Conservation (phyloP, 1,140 invertebrate genomes). For the Arion vulgaris region DNA sequence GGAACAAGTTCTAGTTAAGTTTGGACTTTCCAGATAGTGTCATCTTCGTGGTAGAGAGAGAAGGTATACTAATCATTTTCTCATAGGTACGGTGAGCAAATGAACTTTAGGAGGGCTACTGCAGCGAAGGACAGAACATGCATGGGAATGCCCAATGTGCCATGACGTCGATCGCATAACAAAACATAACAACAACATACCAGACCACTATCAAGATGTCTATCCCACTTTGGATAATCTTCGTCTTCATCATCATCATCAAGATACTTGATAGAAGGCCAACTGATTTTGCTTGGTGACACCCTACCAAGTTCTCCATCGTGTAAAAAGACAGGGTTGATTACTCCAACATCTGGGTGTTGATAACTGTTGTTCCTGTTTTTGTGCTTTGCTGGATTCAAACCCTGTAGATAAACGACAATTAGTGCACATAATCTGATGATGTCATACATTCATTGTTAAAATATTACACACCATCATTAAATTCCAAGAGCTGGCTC, state of each 20-base stretch:
- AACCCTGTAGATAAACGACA: background rate
- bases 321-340: conserved; percentile 50
- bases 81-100: too few relatives aligned
- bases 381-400: background rate
- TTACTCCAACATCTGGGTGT: conserved; percentile 45
- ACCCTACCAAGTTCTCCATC: conserved; percentile 10
- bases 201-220: conserved; percentile 56
- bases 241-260: conserved; percentile 56
- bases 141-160: too few relatives aligned
- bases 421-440: background rate
- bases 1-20: too few relatives aligned
- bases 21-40: too few relatives aligned
- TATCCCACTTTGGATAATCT: conserved; percentile 56
- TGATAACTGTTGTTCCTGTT: conserved; percentile 34
- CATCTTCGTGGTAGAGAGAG: too few relatives aligned
- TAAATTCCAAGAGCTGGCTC: too few relatives aligned
- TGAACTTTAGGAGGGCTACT: too few relatives aligned
- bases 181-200: conserved; percentile 48
- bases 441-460: background rate
- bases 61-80: too few relatives aligned
- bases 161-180: too few relatives aligned
- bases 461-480: too few relatives aligned
- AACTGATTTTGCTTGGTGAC: conserved; percentile 36
- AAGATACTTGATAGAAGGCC: background rate
- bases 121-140: too few relatives aligned